Percentiles rank a stretch among this genome's conserved stretches.
Conservation (phyloP, 2,888 invertebrate genomes). For the Oscheius sp. region DNA sequence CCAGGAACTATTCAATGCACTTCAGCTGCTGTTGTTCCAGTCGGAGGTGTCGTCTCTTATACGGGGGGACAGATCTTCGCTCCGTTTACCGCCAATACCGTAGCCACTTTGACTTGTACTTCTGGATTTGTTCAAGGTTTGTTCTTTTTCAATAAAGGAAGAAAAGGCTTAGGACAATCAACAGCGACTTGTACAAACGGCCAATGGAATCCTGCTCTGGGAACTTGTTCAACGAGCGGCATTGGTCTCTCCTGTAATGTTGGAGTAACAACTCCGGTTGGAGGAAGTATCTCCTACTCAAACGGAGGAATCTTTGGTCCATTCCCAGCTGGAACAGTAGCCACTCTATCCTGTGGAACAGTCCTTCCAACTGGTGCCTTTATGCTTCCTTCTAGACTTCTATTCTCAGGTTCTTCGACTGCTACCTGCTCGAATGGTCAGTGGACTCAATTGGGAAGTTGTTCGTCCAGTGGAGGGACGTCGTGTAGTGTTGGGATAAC, state of each 20-base stretch:
- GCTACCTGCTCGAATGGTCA: constrained; percentile 35
- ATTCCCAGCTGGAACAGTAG: constrained; percentile 4
- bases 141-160: not conserved
- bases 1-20: not conserved
- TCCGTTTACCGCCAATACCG: constrained; percentile 21
- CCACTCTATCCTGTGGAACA: constrained; percentile 6
- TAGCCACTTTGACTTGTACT: constrained; percentile 39
- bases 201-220: constrained; percentile 40
- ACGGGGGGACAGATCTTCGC: not conserved
- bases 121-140: not conserved
- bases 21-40: not conserved
- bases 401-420: constrained; percentile 32
- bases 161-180: constrained; percentile 27
- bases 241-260: constrained; percentile 32
- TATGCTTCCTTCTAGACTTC: too few relatives aligned
- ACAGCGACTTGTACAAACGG: constrained; percentile 36
- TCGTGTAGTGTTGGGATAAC: constrained; percentile 24
- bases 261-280: not conserved
- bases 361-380: not conserved
- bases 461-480: constrained; percentile 31
- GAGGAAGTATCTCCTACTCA: constrained; percentile 20
- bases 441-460: constrained; percentile 45
- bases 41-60: constrained; percentile 19
- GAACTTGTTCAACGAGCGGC: constrained; percentile 39
- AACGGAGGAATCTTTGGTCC: not conserved